Base-by-base conservation (phyloP, 1,140 invertebrate species). In the Ptiloglossa arizonensis region DNA sequence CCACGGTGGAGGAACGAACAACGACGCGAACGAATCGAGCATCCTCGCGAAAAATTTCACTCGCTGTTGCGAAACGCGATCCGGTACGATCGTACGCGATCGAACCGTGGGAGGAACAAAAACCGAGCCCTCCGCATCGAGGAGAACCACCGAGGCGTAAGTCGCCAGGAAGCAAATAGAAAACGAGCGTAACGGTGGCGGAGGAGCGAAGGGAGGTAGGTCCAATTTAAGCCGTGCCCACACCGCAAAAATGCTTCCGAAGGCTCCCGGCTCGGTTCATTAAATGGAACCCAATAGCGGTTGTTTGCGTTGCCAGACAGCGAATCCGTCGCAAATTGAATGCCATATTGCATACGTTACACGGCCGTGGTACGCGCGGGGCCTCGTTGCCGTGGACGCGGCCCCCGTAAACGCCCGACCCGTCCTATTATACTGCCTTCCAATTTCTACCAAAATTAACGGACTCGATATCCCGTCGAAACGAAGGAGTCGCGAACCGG, bases 261-360 rank as follows among this genome's bases (percentile, higher is more conserved):
- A 85, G 88, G 87, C 82, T 79, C 80, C n/a, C 59, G 81, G 82
- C 82, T 87, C 80, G 84, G 83, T 88, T 90, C 89, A 90, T 90
- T 90, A 89, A 87, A 87, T 89, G 87, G 86, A 90, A 89, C 86
- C 89, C 89, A 90, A 90, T 90, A 89, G 88, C 85, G 86, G 87
- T 88, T 90, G 88, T 90, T 90, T 90, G 86, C 86, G 87, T 89
- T 90, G 85, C 85, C 83, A 87, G 81, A 88, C 88, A 86, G 85
- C 86, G 87, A 87, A 83, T 87, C 88, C 81, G 80, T 82, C 73
- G 87, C 81, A 90, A 90, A 90, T 90, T 90, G 87, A 86, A 88
- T 86, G 84, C 87, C 88, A 89, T 90, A 90, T 90, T 90, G 89
- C 88, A 89, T 89, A 87, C 86, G 85, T 73, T 69, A 82, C 79